A percentile compares a stretch with the other conserved stretches of the same genome.
Conservation (phyloP, 35 echinoderm and acorn worm genomes). For the Stichopus chloronotus region DNA sequence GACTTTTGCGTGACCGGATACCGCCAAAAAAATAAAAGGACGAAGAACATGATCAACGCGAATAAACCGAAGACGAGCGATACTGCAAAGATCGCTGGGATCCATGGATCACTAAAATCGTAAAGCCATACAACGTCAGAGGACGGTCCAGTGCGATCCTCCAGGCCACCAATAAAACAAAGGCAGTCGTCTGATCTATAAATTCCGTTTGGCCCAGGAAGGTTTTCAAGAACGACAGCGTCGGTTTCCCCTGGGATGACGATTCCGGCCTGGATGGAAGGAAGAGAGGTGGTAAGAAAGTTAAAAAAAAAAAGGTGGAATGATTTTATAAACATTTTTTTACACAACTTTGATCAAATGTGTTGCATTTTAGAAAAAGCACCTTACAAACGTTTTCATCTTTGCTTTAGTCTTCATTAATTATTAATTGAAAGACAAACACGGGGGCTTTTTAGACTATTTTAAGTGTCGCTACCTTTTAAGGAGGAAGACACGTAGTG, state of each 20-base stretch:
- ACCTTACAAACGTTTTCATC: too few relatives aligned
- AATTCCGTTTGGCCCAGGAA: not conserved
- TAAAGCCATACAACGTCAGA: not conserved
- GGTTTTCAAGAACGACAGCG: not conserved
- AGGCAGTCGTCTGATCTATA: not conserved
- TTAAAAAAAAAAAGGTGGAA: not conserved
- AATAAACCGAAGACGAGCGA: conserved; percentile 50
- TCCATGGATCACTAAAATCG: conserved; percentile 48
- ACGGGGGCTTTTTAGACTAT: too few relatives aligned
- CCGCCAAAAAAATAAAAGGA: conserved; percentile 22
- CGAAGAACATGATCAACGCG: conserved; percentile 18
- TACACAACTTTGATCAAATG: too few relatives aligned
- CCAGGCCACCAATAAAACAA: not conserved
- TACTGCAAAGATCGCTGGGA: conserved; percentile 44
- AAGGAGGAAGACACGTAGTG: too few relatives aligned
- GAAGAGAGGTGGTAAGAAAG: not conserved
- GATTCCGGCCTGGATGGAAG: not conserved
- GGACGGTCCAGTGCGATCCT: not conserved
- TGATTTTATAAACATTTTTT: too few relatives aligned
- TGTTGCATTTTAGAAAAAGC: too few relatives aligned
- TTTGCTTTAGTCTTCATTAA: too few relatives aligned
- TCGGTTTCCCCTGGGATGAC: not conserved
- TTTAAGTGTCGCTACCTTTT: too few relatives aligned
- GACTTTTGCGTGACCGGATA: conserved; percentile 25
- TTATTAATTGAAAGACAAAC: too few relatives aligned